These are phyloP conservation scores for Acanthurus tractus DNA, from an alignment of 2,797 vertebrate genomes.

Conservation along the genomic window DNA sequence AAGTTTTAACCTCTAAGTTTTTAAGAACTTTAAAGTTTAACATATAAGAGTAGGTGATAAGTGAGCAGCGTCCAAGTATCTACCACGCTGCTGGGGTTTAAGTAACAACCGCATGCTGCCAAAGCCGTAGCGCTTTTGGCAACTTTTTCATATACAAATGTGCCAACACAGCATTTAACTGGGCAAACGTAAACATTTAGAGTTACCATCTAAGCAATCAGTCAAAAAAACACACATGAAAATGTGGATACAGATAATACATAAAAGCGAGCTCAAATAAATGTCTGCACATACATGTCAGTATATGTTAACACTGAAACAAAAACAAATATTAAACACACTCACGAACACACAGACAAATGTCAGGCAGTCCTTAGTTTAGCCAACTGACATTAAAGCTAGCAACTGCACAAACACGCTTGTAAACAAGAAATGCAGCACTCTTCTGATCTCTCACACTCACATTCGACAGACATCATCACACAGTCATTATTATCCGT, in stretches of 20 bases:
- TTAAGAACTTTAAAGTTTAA: slow-evolving; percentile 5
- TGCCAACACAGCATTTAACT: slow-evolving; percentile 58
- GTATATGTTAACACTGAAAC: background rate
- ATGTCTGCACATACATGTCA: background rate
- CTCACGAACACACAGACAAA: background rate
- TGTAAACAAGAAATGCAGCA: background rate
- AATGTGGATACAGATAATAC: background rate
- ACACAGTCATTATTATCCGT: slow-evolving; percentile 15
- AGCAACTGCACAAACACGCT: background rate
- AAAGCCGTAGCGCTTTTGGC: slow-evolving; percentile 51
- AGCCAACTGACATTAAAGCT: slow-evolving; percentile 31
- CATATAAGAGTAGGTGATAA: slow-evolving; percentile 34
- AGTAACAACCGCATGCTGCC: slow-evolving; percentile 50
- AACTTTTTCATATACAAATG: slow-evolving; percentile 41
- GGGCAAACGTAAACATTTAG: slow-evolving; percentile 60
- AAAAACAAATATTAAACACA: slow-evolving; percentile 5
- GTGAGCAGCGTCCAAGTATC: slow-evolving; percentile 30
- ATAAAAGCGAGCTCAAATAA: background rate
- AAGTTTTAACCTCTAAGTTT: slow-evolving; percentile 1
- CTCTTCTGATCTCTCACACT: slow-evolving; percentile 11
- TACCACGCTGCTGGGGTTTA: slow-evolving; percentile 49
- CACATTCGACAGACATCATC: slow-evolving; percentile 10
- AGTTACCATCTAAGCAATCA: slow-evolving; percentile 26
- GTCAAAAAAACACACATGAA: slow-evolving; percentile 11
- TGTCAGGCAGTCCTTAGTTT: slow-evolving; percentile 10